Base-by-base conservation (phyloP, 1,140 invertebrate genomes). In the Parapsyche elsis region DNA sequence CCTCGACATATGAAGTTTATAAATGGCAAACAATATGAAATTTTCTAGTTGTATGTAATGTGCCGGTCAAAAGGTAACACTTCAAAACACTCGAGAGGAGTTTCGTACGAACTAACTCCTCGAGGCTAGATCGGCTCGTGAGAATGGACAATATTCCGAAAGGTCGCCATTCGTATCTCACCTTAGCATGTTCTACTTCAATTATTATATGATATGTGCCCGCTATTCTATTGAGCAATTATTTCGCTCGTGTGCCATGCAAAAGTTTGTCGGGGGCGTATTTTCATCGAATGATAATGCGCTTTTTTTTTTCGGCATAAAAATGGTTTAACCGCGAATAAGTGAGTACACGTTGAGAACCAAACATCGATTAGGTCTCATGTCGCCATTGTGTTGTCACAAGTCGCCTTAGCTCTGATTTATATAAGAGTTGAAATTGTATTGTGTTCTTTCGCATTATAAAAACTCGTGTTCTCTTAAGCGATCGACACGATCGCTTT, bases 351-450 rank as follows among this genome's bases (percentile, higher is more conserved):
- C 23, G 24, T 67, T 5, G 24, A 67, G 24, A 26, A 67, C 12
- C 64, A 67, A 67, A 67, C 21, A 67, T 67, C 64, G 64, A 67
- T 67, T 67, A 67, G 64, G 64, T 26, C 64, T 67, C 19, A 30
- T 67, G 64, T 67, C 64, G 24, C 64, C 21, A 67, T 67, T 67
- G 64, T 67, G 64, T 67, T 67, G 64, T 67, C 64, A 67, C 7
- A 23, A 24, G 24, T 67, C 64, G 64, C 64, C 24, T 67, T 67
- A 23, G 64, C 24, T 67, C 64, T 67, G 64, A 67, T 67, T 67
- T 67, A 67, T 67, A 67, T 30, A 67, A 67, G 24, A 67, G 21
- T 67, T 67, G 64, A 67, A 67, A 26, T 67, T 67, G 24, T 26
- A 67, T 67, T 67, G 64, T 67, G 64, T 26, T 67, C 24, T 53